These are phyloP conservation scores for Pterocles burchelli DNA, from an alignment of 2,113 vertebrate genomes.

Conservation along the genomic window DNA sequence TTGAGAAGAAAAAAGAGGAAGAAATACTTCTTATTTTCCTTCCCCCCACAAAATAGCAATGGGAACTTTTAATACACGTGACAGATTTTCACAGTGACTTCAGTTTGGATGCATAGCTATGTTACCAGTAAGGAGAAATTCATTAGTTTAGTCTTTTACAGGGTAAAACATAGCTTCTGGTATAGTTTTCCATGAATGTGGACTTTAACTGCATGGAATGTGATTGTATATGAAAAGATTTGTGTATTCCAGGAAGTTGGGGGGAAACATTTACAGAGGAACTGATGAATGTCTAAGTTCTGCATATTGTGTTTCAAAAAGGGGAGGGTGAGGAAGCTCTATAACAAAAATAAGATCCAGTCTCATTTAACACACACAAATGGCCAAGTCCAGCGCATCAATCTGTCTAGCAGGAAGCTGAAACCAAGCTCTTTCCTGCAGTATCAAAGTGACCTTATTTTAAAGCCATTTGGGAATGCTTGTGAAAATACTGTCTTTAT, in stretches of 20 bases:
- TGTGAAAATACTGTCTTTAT: background rate
- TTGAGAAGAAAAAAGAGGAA: background rate
- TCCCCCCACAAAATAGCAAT: background rate
- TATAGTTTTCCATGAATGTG: background rate
- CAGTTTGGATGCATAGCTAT: background rate
- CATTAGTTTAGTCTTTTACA: background rate
- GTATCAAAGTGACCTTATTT: background rate
- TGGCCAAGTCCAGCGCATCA: background rate
- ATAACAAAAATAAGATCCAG: background rate
- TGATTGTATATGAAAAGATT: background rate
- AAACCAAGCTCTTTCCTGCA: background rate
- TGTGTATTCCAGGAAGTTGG: background rate
- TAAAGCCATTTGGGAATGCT: background rate
- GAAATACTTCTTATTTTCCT: background rate
- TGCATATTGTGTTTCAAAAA: background rate
- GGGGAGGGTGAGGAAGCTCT: fast-evolving
- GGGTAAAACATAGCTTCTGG: background rate
- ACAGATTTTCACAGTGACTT: background rate
- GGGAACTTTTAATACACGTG: background rate
- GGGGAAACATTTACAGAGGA: background rate
- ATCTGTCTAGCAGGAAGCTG: background rate
- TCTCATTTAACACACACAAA: background rate
- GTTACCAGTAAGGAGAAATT: background rate
- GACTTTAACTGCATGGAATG: background rate
- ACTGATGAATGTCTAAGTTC: background rate